phyloP scores from a whole-genome alignment of 1,140 invertebrate genomes.

The Drosophila ogumai region DNA sequence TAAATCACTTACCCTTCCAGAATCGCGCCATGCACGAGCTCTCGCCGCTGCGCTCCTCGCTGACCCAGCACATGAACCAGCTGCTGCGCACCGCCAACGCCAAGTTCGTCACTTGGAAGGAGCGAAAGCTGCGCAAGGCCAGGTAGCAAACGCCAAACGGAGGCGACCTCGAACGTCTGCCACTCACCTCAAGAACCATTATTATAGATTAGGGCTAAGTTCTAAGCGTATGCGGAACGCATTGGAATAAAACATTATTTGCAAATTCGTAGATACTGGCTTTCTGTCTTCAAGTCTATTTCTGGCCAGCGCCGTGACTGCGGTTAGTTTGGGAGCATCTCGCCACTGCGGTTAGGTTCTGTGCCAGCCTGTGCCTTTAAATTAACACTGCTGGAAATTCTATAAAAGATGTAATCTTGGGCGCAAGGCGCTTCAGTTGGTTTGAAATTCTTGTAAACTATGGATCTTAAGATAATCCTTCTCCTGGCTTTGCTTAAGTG shows the following conservation, averaged over 20 bases:
- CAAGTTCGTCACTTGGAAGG: slow-evolving; percentile 94
- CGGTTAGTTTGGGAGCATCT: slow-evolving; percentile 12
- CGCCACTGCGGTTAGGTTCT: slow-evolving; percentile 8
- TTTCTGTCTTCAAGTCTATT: slow-evolving; percentile 20
- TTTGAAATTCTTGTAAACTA: slow-evolving; percentile 1
- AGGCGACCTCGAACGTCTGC: slow-evolving; percentile 29
- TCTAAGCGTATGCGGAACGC: slow-evolving; percentile 36
- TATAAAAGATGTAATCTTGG: slow-evolving; percentile 29
- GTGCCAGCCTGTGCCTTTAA: slow-evolving; percentile 6
- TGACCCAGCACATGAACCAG: slow-evolving; percentile 95
- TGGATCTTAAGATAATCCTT: neutral
- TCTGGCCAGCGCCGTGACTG: slow-evolving; percentile 13
- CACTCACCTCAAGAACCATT: slow-evolving; percentile 57
- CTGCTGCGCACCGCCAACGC: slow-evolving; percentile 92
- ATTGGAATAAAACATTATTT: slow-evolving; percentile 51
- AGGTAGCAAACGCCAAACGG: slow-evolving; percentile 70
- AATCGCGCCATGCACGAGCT: slow-evolving; percentile 92
- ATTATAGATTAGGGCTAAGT: slow-evolving; percentile 46
- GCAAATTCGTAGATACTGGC: slow-evolving; percentile 27
- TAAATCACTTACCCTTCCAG: slow-evolving; percentile 53
- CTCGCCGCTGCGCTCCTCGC: slow-evolving; percentile 91
- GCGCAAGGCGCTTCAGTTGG: slow-evolving; percentile 23
- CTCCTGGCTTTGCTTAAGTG: neutral
- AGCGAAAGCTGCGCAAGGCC: slow-evolving; percentile 87
- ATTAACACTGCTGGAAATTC: slow-evolving; percentile 18